Evolutionary conservation across 1,140 invertebrate species (phyloP).

Genomic region (Heterodera schachtii): DNA sequence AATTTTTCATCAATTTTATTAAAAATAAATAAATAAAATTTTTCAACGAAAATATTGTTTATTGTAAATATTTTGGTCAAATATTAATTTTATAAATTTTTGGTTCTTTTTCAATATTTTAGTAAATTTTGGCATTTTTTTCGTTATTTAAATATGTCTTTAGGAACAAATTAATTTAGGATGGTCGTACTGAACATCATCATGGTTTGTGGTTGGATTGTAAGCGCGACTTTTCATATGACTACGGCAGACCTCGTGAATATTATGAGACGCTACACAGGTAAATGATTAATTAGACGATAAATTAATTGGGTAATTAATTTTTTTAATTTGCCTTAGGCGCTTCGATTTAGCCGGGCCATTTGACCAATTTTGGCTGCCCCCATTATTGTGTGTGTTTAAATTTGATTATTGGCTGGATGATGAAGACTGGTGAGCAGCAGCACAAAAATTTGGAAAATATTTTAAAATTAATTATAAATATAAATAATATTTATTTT

Average conservation of each 20-base stretch:
- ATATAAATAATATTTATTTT: no score
- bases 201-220: conserved; percentile 64
- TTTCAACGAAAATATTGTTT: background rate
- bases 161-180: conserved; percentile 37
- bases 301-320: background rate
- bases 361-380: conserved; percentile 63
- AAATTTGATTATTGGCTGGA: conserved; percentile 66
- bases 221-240: conserved; percentile 63
- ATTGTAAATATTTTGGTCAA: no score
- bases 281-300: conserved; percentile 27
- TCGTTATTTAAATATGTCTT: background rate
- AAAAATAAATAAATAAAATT: background rate
- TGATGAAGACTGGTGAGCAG: conserved; percentile 58
- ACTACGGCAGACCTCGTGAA: conserved; percentile 59
- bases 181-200: conserved; percentile 64
- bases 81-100: no score
- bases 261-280: conserved; percentile 64
- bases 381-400: conserved; percentile 58
- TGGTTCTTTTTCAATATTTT: no score
- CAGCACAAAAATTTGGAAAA: no score
- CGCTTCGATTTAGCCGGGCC: conserved; percentile 55
- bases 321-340: conserved; percentile 34
- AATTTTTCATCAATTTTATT: conserved; percentile 14
- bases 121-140: no score
- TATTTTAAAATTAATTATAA: no score